Evolutionary conservation across 2,113 vertebrate genomes (phyloP), one percentile per base, ranked within the genome.

Genomic region (Lophura nycthemera): DNA sequence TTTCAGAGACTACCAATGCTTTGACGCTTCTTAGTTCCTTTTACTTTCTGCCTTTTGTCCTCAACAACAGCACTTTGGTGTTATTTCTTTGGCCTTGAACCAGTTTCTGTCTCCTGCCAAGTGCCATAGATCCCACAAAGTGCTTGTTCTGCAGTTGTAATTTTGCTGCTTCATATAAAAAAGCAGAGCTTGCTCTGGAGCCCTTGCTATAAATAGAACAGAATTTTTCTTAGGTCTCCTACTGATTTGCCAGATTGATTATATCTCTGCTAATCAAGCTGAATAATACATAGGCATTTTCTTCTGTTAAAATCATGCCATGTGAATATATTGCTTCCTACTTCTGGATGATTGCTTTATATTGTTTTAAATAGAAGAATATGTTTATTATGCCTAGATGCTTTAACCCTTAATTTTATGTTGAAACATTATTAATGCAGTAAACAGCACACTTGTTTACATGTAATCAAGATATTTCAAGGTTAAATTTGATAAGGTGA

Each of bases 71-170:
- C 88, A 86, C 56, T 71, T 67, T 86, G 63, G 61, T 93, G 83
- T 88, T 93, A 78, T 92, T 96, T 96, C 67, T 83, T 97, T 98
- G 97, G 97, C 97, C 97, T 93, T 63, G 86, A 95, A 93, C 91
- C 97, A 97, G 91, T 93, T 96, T 69, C 73, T 30, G 27, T 92
- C 80, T 93, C 63, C 87, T 97, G 95, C 95, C 92, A 96, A 98
- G 65, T 90, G 77, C 86, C 36, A 45, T 54, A 91, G 91, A 97
- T 96, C 48, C 87, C 87, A 94, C 83, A 96, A 97, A 97, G 95
- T 98, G 96, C 93, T 98, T 97, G 95, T 97, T 95, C 90, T 97
- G 96, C 95, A 95, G 88, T 85, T 96, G 90, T 96, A 97, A 97
- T 97, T 97, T 95, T 97, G 96, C 96, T 97, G 91, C 96, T 95